Conservation (phyloP, 1,140 invertebrate genomes). For the Drosophila ogumai region DNA sequence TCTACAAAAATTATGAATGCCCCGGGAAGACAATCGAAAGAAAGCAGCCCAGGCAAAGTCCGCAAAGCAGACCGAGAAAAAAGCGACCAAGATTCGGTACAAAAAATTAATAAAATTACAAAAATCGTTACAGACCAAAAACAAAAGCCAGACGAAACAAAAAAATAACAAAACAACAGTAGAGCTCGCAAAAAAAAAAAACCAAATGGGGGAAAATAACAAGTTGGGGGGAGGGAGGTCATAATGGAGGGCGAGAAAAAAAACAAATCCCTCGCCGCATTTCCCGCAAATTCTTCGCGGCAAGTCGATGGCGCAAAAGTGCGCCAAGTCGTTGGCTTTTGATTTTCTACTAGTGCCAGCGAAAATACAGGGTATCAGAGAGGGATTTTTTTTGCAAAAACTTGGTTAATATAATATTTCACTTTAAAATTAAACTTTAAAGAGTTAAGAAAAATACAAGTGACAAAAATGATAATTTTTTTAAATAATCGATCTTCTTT, state of each 20-base stretch:
- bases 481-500: no score
- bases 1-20: conserved; percentile 37
- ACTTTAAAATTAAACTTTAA: not conserved
- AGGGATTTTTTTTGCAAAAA: not conserved
- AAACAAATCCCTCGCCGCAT: conserved; percentile 28
- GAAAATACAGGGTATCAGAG: conserved; percentile 24
- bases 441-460: not conserved
- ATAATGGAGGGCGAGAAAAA: conserved; percentile 16
- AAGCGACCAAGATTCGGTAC: not conserved
- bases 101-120: conserved; percentile 63
- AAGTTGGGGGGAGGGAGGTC: not conserved
- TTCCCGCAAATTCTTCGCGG: conserved; percentile 16
- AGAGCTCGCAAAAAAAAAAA: not conserved
- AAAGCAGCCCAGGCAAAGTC: conserved; percentile 25
- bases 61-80: conserved; percentile 13
- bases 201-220: conserved; percentile 11
- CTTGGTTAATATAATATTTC: not conserved
- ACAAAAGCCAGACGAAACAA: conserved; percentile 33
- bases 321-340: conserved; percentile 35
- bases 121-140: conserved; percentile 44
- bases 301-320: conserved; percentile 41
- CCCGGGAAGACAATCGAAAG: conserved; percentile 48
- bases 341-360: not conserved
- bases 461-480: no score
- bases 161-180: not conserved